Conservation (phyloP, 1,140 invertebrate species). For the Philopotamus ludificatus region DNA sequence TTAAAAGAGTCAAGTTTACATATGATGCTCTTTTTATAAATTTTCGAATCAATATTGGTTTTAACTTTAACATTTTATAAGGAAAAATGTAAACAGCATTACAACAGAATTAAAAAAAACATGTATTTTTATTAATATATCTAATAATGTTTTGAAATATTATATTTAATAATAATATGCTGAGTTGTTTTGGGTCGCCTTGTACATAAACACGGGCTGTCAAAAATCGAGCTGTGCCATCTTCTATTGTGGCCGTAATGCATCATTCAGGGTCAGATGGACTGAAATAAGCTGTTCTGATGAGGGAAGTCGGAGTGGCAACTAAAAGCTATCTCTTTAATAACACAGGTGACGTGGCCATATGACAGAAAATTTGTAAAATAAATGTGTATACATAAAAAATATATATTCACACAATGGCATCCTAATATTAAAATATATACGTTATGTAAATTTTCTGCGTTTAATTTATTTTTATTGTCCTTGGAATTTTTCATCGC, state of each 20-base stretch:
- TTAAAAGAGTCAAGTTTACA: no score
- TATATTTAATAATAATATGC: neutral
- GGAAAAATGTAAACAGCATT: neutral
- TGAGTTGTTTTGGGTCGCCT: neutral
- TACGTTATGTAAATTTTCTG: no score
- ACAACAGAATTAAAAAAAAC: no score
- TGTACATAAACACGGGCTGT: slow-evolving; percentile 18
- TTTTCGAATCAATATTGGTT: neutral
- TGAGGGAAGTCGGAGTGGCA: neutral
- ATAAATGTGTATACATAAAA: no score
- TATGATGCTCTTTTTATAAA: no score
- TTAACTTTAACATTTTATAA: neutral
- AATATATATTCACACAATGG: no score
- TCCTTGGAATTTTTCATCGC: no score
- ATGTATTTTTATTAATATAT: neutral
- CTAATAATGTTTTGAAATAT: neutral
- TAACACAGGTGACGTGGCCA: slow-evolving; percentile 2
- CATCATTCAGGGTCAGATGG: slow-evolving; percentile 22
- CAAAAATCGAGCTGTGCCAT: slow-evolving; percentile 24
- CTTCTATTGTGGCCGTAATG: slow-evolving; percentile 28
- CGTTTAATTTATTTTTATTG: no score
- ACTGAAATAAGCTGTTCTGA: slow-evolving; percentile 20
- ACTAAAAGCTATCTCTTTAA: slow-evolving; percentile 3
- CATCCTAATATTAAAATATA: no score
- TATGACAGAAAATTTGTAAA: neutral